These are phyloP conservation scores for Lagodon rhomboides DNA, from an alignment of 2,797 vertebrate species.

Conservation along the genomic window DNA sequence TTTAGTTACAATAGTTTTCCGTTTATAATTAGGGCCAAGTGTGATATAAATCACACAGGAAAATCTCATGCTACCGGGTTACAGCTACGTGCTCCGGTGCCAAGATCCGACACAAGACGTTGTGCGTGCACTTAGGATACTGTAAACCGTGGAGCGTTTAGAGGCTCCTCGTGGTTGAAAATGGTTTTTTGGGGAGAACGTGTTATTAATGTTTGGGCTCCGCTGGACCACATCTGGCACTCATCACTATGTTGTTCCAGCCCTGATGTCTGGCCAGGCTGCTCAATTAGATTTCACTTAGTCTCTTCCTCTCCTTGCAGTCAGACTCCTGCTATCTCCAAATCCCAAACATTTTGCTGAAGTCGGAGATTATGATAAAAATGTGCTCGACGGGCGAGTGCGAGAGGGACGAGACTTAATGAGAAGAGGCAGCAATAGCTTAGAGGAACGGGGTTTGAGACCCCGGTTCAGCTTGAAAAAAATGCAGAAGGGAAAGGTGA, in stretches of 20 bases:
- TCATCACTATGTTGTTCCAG: slow-evolving; percentile 85
- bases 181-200: slow-evolving; percentile 79
- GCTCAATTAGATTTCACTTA: slow-evolving; percentile 88
- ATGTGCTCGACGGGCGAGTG: slow-evolving; percentile 38
- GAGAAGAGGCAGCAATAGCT: slow-evolving; percentile 52
- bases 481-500: slow-evolving; percentile 38
- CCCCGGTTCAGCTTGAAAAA: slow-evolving; percentile 24
- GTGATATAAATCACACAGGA: slow-evolving; percentile 69
- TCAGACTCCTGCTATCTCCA: slow-evolving; percentile 79
- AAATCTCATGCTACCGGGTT: slow-evolving; percentile 73
- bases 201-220: slow-evolving; percentile 86
- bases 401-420: slow-evolving; percentile 59
- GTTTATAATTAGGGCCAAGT: slow-evolving; percentile 70
- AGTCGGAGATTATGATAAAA: slow-evolving; percentile 66
- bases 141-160: slow-evolving; percentile 77
- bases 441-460: slow-evolving; percentile 35
- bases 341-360: slow-evolving; percentile 68
- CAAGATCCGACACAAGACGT: slow-evolving; percentile 69
- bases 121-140: slow-evolving; percentile 76
- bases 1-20: slow-evolving; percentile 55
- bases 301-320: slow-evolving; percentile 81
- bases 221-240: slow-evolving; percentile 85
- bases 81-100: slow-evolving; percentile 58
- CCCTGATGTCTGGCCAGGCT: slow-evolving; percentile 85
- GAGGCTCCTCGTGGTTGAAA: slow-evolving; percentile 77